phyloP scores from a whole-genome alignment of 2,888 invertebrate genomes.

The Diarsia dahlii region DNA sequence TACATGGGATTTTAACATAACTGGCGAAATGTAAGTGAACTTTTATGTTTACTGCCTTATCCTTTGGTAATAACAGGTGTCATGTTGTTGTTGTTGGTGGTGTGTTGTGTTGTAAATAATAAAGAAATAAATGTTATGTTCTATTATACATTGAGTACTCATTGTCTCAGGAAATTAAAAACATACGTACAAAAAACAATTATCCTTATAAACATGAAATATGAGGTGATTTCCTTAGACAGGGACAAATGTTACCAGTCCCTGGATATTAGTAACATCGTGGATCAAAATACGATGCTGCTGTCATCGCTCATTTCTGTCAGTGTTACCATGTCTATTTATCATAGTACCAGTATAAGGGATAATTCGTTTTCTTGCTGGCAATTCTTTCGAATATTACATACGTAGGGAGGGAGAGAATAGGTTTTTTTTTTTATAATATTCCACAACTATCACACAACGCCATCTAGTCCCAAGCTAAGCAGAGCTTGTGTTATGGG shows the following conservation, averaged over 20 bases:
- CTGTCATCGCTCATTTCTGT: slow-evolving; percentile 40
- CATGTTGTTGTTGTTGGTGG: no score
- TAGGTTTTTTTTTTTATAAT: no score
- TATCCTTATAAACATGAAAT: slow-evolving; percentile 1
- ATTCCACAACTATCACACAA: no score
- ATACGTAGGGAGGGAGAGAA: background rate
- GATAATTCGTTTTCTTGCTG: slow-evolving; percentile 28
- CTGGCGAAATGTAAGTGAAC: background rate
- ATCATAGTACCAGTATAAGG: slow-evolving; percentile 23
- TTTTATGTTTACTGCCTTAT: background rate
- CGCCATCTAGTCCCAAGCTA: no score
- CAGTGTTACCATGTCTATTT: slow-evolving; percentile 28
- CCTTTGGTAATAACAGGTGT: background rate
- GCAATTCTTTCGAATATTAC: slow-evolving; percentile 21
- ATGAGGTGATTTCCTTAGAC: slow-evolving; percentile 20
- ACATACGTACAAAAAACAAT: background rate
- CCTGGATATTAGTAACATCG: slow-evolving; percentile 29
- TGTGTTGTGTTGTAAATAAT: no score
- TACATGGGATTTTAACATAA: no score
- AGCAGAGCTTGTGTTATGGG: no score
- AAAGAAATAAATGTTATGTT: no score
- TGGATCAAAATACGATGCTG: slow-evolving; percentile 28
- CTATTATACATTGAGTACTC: background rate
- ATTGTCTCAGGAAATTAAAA: background rate
- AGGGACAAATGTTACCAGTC: slow-evolving; percentile 35